phyloP scores from a whole-genome alignment of 2,888 invertebrate genomes.

The Microplitis deprimator region DNA sequence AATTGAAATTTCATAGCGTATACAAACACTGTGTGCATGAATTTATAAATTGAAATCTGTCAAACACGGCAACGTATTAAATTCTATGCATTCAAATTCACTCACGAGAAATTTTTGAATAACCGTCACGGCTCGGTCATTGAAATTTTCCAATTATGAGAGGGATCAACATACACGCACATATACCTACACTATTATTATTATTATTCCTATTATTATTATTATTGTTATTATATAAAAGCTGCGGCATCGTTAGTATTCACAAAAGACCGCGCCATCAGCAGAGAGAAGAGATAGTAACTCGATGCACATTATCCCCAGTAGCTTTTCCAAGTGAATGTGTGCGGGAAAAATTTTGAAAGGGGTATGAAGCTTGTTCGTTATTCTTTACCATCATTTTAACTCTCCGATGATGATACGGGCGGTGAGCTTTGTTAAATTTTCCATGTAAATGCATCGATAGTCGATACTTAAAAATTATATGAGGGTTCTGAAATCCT shows the following conservation, averaged over 20 bases:
- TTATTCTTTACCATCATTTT: conserved; percentile 17
- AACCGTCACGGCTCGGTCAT: conserved; percentile 32
- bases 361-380: conserved; percentile 32
- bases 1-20: background rate
- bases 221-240: conserved; percentile 26
- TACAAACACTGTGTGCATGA: background rate
- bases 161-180: conserved; percentile 45
- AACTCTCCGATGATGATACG: conserved; percentile 21
- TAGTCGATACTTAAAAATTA: conserved; percentile 11
- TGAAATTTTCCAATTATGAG: conserved; percentile 15
- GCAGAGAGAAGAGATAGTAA: conserved; percentile 34
- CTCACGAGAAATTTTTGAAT: conserved; percentile 5
- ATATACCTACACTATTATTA: conserved; percentile 6
- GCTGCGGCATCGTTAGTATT: conserved; percentile 36
- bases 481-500: background rate
- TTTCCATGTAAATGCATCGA: conserved; percentile 45
- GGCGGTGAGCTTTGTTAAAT: conserved; percentile 45
- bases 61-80: conserved; percentile 6
- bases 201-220: background rate
- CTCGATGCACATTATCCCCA: conserved; percentile 48
- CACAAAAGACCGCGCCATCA: conserved; percentile 34
- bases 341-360: conserved; percentile 16
- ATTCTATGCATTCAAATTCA: conserved; percentile 10
- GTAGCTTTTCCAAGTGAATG: conserved; percentile 33
- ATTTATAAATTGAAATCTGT: conserved; percentile 16